Base-by-base conservation (phyloP, 2,888 invertebrate species). In the Tortrix viridana region DNA sequence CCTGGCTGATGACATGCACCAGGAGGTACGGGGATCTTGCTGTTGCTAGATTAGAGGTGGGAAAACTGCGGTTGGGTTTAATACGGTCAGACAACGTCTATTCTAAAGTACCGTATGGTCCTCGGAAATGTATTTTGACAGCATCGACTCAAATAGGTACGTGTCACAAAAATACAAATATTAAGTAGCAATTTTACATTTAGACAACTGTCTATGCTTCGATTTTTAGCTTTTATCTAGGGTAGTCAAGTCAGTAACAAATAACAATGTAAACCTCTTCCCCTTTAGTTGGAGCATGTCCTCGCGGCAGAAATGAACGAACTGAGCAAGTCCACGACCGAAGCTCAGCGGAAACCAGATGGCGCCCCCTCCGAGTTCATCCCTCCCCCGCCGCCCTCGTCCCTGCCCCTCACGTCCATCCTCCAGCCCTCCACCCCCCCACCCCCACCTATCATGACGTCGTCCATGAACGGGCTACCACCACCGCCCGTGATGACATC, bases 1-100 rank as follows among this genome's bases (percentile, higher is more conserved):
- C 71, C 92, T 97, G 3, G 96, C 96, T 1, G 95, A 95, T 76
- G 96, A 97, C 82, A 85, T 97, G 60, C 96, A 97, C 80, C 95
- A 95, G 20, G 97, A 97, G 93, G 95, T 95, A 72, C 9, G n/a
- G n/a, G n/a, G n/a, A n/a, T n/a, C n/a, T n/a, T n/a, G n/a, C n/a
- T n/a, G n/a, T n/a, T n/a, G n/a, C n/a, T n/a, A n/a, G n/a, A n/a
- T n/a, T n/a, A n/a, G n/a, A n/a, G n/a, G n/a, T n/a, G n/a, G n/a
- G n/a, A n/a, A n/a, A n/a, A n/a, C n/a, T n/a, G n/a, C n/a, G n/a
- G n/a, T n/a, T n/a, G n/a, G n/a, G n/a, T n/a, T n/a, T n/a, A n/a
- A n/a, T n/a, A n/a, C n/a, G n/a, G n/a, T n/a, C n/a, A n/a, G n/a
- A n/a, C n/a, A n/a, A n/a, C n/a, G n/a, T n/a, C n/a, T n/a, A n/a